Conservation (phyloP, 2,888 invertebrate species). For the Ichneumoninae sp. region DNA sequence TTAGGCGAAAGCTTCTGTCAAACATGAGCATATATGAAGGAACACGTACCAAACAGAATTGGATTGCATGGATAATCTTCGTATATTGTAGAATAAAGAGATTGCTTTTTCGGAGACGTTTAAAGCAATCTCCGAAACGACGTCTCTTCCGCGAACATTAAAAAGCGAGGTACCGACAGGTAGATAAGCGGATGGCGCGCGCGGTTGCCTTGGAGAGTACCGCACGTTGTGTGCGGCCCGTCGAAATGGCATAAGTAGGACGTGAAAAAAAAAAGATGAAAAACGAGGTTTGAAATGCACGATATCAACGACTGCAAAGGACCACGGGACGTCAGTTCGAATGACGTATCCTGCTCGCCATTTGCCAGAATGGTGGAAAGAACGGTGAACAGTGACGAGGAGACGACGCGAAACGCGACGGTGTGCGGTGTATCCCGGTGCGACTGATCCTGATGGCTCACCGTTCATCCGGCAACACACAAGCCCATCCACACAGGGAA, state of each 20-base stretch:
- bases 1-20: not conserved
- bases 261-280: not conserved
- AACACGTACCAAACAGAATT: not conserved
- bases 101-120: not conserved
- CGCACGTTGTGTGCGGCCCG: not conserved
- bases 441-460: constrained; percentile 24
- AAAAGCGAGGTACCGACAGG: constrained; percentile 3
- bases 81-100: not conserved
- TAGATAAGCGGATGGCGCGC: not conserved
- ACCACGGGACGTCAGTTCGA: constrained; percentile 57
- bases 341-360: constrained; percentile 31
- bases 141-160: not conserved
- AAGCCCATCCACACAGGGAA: constrained; percentile 2
- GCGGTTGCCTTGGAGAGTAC: constrained; percentile 23
- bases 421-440: not conserved
- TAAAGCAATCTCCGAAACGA: not conserved
- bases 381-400: constrained; percentile 62
- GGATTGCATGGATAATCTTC: not conserved
- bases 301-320: constrained; percentile 51
- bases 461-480: constrained; percentile 32
- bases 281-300: constrained; percentile 22
- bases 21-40: not conserved
- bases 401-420: constrained; percentile 19
- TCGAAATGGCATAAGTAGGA: constrained; percentile 18
- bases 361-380: constrained; percentile 26